Conservation (phyloP, 2,797 vertebrate species). For the Ibycter americanus region DNA sequence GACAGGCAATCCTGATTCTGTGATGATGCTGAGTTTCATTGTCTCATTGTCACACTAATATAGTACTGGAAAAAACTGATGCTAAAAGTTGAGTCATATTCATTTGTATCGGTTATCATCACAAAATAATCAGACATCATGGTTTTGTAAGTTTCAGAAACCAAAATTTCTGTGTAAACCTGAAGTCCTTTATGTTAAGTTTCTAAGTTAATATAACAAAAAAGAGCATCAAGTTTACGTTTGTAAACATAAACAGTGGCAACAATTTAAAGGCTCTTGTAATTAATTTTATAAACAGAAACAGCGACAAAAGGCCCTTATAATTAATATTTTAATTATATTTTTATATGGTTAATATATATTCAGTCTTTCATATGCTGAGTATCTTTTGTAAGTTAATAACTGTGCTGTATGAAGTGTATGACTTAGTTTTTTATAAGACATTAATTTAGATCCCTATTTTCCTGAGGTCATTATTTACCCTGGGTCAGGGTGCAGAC, state of each 20-base stretch:
- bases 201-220: neutral
- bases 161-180: neutral
- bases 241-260: neutral
- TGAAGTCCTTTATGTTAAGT: neutral
- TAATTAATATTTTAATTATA: neutral
- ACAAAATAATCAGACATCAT: neutral
- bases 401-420: neutral
- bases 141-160: neutral
- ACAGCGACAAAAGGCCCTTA: accelerated
- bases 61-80: neutral
- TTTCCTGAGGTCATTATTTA: neutral
- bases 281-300: neutral
- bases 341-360: neutral
- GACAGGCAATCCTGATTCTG: neutral
- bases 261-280: neutral
- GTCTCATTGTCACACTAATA: neutral
- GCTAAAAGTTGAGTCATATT: neutral
- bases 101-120: neutral
- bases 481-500: neutral
- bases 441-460: neutral
- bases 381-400: neutral
- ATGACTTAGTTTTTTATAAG: neutral
- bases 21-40: neutral
- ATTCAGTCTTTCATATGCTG: neutral
- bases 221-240: neutral